Evolutionary conservation across 2,888 invertebrate species (phyloP).

Genomic region (Ennomos quercinarius): DNA sequence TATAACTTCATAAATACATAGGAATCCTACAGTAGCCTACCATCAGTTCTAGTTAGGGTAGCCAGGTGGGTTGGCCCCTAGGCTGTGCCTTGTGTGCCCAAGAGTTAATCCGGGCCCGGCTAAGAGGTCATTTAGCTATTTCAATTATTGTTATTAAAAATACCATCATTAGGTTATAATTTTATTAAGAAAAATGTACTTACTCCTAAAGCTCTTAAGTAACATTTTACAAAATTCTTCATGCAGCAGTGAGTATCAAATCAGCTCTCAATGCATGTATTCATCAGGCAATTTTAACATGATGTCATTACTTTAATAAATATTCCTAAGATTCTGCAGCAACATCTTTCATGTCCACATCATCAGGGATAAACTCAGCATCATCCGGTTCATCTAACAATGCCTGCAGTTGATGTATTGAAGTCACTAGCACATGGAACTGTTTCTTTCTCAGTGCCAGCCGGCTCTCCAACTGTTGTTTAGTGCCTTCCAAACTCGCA

Average conservation of each 20-base stretch:
- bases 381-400: conserved; percentile 91
- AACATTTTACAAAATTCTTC: background rate
- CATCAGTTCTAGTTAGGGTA: too few species aligned
- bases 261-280: too few species aligned
- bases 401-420: conserved; percentile 93
- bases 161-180: background rate
- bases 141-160: background rate
- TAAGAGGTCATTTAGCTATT: too few species aligned
- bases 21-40: too few species aligned
- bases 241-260: too few species aligned
- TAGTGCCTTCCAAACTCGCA: conserved; percentile 88
- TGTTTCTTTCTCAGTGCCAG: conserved; percentile 94
- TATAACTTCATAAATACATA: too few species aligned
- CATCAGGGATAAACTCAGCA: conserved; percentile 66
- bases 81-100: too few species aligned
- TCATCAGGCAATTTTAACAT: too few species aligned
- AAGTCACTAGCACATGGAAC: conserved; percentile 94
- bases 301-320: too few species aligned
- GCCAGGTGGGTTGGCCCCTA: too few species aligned
- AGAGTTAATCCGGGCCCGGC: too few species aligned
- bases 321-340: conserved; percentile 47
- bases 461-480: conserved; percentile 90
- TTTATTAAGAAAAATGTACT: background rate
- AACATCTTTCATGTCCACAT: conserved; percentile 74
- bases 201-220: background rate